Base-by-base conservation (phyloP, 2,113 vertebrate species). In the Rhea pennata region DNA sequence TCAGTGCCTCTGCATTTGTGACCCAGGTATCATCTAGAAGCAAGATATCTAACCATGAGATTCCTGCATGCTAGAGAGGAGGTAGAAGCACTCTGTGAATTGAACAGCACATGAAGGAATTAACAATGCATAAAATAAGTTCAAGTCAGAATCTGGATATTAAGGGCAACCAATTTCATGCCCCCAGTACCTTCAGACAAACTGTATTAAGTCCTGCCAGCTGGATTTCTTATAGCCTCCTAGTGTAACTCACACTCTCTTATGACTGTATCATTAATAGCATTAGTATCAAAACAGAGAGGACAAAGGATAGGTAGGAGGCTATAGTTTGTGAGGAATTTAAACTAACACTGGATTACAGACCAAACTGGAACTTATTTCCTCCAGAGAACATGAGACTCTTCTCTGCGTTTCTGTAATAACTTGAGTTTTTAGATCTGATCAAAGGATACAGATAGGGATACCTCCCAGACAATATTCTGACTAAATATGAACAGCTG, bases 111-210 rank as follows among this genome's bases (percentile, higher is more conserved):
- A 61, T 8, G 19, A 44, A 73, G 40, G 10, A 64, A 5, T 64
- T 58, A 78, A 29, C 3, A 27, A 70, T 21, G 31, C 36, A 53
- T 26, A 88, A 73, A 19, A 1, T 16, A 65, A 75, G 29, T 93
- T 95, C 66, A 92, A 59, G 70, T 78, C 23, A 74, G 53, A 96
- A 87, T 93, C 54, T 80, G 56, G 51, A 40, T 84, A 83, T 46
- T 90, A 91, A 80, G 56, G 87, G 9, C 64, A 87, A 91, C 5
- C 15, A 48, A 58, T 87, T 95, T 82, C 90, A 82, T 67, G 87
- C 44, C 12, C 42, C 59, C 15, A 2, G 22, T 85, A 46, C 33
- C 87, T 87, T 80, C 0, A 0, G 46, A 66, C 85, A 84, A 89
- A 84, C 27, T 40, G 9, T 54, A 89, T 88, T 76, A 46, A 10